phyloP scores from a whole-genome alignment of 2,888 invertebrate genomes.

The Himalopsyche japonica region DNA sequence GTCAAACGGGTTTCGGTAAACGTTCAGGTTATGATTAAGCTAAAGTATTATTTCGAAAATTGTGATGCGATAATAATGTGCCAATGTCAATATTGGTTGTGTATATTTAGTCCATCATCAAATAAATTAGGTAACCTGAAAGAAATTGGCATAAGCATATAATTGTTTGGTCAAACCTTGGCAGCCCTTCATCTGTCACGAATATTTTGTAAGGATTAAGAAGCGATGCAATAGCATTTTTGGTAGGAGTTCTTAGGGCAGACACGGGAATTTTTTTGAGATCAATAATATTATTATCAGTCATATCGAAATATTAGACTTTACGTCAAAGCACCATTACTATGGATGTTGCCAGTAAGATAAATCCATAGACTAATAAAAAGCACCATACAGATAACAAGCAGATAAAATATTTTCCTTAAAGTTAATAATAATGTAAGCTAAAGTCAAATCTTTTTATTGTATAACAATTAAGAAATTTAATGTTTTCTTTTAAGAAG shows the following conservation, averaged over 20 bases:
- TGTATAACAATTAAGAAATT: too few species aligned
- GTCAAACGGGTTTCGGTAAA: neutral
- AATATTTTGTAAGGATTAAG: constrained; percentile 29
- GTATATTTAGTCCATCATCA: neutral
- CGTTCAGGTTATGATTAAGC: too few species aligned
- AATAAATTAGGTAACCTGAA: neutral
- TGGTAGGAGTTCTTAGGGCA: constrained; percentile 13
- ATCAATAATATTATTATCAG: constrained; percentile 21
- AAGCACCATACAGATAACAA: too few species aligned
- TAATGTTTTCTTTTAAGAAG: too few species aligned
- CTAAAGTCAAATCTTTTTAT: too few species aligned
- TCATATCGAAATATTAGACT: constrained; percentile 12
- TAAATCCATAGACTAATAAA: too few species aligned
- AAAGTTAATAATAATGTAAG: too few species aligned
- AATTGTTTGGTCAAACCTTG: constrained; percentile 12
- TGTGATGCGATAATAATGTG: neutral
- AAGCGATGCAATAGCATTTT: constrained; percentile 15
- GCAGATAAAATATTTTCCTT: too few species aligned
- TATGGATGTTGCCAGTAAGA: neutral
- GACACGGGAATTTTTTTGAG: constrained; percentile 19
- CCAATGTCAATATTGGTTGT: neutral
- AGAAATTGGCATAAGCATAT: neutral
- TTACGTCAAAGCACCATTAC: constrained; percentile 26
- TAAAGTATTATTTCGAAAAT: too few species aligned
- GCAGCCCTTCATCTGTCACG: constrained; percentile 14